phyloP scores from a whole-genome alignment of 1,140 invertebrate species.

The Brachionus koreanus region DNA sequence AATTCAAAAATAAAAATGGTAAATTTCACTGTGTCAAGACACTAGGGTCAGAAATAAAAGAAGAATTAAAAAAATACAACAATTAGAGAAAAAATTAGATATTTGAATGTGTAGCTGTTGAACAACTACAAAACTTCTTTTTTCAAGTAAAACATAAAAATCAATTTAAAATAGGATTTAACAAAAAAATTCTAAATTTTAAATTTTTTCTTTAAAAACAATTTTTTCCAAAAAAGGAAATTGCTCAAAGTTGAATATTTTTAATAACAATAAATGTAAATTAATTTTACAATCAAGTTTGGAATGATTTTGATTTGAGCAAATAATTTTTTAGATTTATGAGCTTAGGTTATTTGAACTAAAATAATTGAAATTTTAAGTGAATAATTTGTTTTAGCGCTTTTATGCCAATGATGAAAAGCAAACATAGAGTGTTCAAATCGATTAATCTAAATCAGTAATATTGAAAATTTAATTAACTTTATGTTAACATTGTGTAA shows the following conservation, averaged over 20 bases:
- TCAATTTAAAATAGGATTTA: no score
- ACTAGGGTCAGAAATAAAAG: not conserved
- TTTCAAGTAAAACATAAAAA: no score
- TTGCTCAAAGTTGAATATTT: not conserved
- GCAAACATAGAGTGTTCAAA: not conserved
- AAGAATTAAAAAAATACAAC: not conserved
- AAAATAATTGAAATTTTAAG: constrained; percentile 3
- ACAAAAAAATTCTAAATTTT: no score
- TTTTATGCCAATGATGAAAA: not conserved
- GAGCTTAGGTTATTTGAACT: not conserved
- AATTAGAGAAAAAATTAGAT: not conserved
- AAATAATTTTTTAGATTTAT: not conserved
- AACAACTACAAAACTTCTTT: not conserved
- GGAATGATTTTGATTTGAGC: not conserved
- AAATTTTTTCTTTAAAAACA: not conserved
- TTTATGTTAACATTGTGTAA: not conserved
- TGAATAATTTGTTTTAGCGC: not conserved
- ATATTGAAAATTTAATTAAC: not conserved
- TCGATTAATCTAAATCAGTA: not conserved
- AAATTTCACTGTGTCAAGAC: not conserved
- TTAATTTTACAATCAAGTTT: not conserved
- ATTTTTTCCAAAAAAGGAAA: not conserved
- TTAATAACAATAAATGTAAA: not conserved
- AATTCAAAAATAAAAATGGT: not conserved
- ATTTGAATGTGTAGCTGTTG: not conserved